A percentile compares a stretch with the other conserved stretches of the same genome.
Conservation (phyloP, 1,140 invertebrate genomes). For the Drosophila nikananu region DNA sequence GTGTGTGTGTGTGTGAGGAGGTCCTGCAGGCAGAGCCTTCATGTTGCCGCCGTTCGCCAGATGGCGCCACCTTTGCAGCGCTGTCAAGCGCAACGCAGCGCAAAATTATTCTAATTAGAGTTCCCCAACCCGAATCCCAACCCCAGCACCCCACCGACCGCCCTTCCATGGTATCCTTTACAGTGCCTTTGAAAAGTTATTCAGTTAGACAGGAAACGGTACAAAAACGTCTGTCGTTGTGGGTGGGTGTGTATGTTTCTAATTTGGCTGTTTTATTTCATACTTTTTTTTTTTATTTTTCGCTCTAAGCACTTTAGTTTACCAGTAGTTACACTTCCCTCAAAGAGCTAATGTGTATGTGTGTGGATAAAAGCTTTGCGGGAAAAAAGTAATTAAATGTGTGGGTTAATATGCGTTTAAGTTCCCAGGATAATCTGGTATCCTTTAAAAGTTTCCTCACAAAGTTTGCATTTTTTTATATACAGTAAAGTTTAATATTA, state of each 20-base stretch:
- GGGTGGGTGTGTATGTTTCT: constrained; percentile 24
- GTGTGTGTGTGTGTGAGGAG: constrained; percentile 25
- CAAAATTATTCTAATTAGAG: constrained; percentile 80
- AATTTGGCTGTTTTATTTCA: constrained; percentile 38
- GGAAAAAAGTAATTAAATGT: constrained; percentile 8
- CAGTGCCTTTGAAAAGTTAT: constrained; percentile 46
- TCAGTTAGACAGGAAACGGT: constrained; percentile 18
- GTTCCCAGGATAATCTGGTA: neutral
- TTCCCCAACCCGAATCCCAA: neutral
- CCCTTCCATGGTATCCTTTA: constrained; percentile 21
- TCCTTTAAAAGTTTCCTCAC: neutral
- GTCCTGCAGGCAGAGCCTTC: constrained; percentile 65
- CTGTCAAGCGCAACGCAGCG: constrained; percentile 70
- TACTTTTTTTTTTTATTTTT: constrained; percentile 3
- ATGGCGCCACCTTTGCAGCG: constrained; percentile 61
- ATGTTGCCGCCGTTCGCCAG: constrained; percentile 44
- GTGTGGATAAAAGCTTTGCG: neutral
- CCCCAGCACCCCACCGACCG: neutral
- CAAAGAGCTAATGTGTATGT: constrained; percentile 33
- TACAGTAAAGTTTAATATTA: neutral
- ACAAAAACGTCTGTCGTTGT: neutral
- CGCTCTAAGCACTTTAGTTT: constrained; percentile 43
- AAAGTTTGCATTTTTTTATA: neutral
- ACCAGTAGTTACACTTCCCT: constrained; percentile 34
- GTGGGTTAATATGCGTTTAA: neutral